Evolutionary conservation across 2,888 invertebrate species (phyloP).

Genomic region (Drosophila mulleri): DNA sequence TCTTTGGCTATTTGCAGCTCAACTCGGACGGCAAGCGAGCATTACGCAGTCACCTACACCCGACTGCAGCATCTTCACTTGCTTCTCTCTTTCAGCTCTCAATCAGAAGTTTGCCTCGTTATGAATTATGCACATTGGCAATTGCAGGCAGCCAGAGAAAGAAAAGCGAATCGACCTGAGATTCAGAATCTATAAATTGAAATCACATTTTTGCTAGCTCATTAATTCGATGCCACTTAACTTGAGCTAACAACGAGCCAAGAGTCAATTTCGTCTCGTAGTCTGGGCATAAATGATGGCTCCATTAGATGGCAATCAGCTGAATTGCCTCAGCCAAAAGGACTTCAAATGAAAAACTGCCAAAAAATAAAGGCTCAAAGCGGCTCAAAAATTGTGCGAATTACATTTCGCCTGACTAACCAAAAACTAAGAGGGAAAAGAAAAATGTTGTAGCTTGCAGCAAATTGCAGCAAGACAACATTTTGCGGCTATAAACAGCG

Average conservation of each 20-base stretch:
- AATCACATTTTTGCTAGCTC: slow-evolving; percentile 74
- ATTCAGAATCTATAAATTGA: slow-evolving; percentile 71
- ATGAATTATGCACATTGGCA: slow-evolving; percentile 72
- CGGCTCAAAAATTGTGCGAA: slow-evolving; percentile 37
- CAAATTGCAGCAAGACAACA: slow-evolving; percentile 40
- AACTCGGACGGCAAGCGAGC: neutral
- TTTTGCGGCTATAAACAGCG: slow-evolving; percentile 57
- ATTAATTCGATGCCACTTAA: slow-evolving; percentile 57
- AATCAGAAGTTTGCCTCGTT: slow-evolving; percentile 23
- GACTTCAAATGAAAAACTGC: slow-evolving; percentile 13
- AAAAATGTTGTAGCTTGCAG: slow-evolving; percentile 42
- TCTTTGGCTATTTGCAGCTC: neutral
- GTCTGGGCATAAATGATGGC: slow-evolving; percentile 55
- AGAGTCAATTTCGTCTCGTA: slow-evolving; percentile 30
- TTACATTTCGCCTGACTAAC: slow-evolving; percentile 36
- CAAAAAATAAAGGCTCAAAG: slow-evolving; percentile 3
- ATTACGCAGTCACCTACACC: neutral
- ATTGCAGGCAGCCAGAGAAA: slow-evolving; percentile 21
- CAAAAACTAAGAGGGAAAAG: neutral
- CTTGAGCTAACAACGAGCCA: slow-evolving; percentile 4
- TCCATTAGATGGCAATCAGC: slow-evolving; percentile 65
- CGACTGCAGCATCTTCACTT: slow-evolving; percentile 29
- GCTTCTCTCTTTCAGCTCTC: slow-evolving; percentile 5
- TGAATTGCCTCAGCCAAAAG: slow-evolving; percentile 37
- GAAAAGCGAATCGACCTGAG: slow-evolving; percentile 13